phyloP scores from a whole-genome alignment of 2,113 vertebrate genomes.

The Tautogolabrus adspersus region DNA sequence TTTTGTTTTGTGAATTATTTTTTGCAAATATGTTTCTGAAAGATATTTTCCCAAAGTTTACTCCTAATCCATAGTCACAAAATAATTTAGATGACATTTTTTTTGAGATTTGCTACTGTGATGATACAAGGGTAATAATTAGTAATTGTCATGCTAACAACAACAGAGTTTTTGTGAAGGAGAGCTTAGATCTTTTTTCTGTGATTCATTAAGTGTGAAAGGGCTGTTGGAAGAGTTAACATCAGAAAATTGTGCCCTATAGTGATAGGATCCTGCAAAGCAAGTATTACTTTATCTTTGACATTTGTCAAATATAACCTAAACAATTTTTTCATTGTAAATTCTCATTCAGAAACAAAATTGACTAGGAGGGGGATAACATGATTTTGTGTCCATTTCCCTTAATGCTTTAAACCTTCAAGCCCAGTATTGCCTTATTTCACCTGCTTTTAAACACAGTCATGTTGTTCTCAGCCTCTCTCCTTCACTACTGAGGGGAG shows the following conservation, averaged over 20 bases:
- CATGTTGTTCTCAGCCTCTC: constrained; percentile 37
- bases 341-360: too few species aligned
- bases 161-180: too few species aligned
- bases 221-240: constrained; percentile 21
- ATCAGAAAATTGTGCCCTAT: not conserved
- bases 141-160: too few species aligned
- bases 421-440: constrained; percentile 6
- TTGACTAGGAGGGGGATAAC: not conserved
- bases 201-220: constrained; percentile 18
- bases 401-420: constrained; percentile 7
- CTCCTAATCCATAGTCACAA: too few species aligned
- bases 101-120: too few species aligned
- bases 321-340: too few species aligned
- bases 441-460: constrained; percentile 45
- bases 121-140: too few species aligned
- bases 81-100: too few species aligned
- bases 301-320: not conserved
- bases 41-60: too few species aligned
- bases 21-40: too few species aligned
- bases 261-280: not conserved
- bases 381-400: constrained; percentile 7
- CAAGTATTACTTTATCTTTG: not conserved
- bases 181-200: too few species aligned
- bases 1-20: not conserved
- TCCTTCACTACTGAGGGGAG: constrained; percentile 37